Evolutionary conservation across 1,140 invertebrate species (phyloP), one percentile per base, ranked within the genome.

Genomic region (Pomacea maculata): DNA sequence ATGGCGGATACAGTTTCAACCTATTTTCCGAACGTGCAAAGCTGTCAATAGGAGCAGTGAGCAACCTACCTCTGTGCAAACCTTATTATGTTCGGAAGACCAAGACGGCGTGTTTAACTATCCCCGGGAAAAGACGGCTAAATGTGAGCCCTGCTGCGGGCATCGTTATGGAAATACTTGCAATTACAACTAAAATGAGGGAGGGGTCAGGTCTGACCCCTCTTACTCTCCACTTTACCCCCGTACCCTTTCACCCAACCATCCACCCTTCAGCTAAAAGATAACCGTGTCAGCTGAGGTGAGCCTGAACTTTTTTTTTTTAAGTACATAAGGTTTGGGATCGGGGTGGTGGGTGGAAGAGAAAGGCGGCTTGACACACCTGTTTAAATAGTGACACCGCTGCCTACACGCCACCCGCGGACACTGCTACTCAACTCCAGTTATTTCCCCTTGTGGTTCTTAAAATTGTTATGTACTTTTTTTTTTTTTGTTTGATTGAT

Each of bases 1-100:
- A 77, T 77, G 75, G 75, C 75, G 75, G 75, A 77, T 77, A 77
- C 75, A 67, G 75, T 77, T 77, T 77, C 75, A 64, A 52, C 75
- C 75, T 77, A 68, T 77, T 77, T 77, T 77, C 63, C 75, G 75
- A 77, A 77, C 75, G 75, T 68, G 64, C 64, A 77, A 77, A 77
- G 75, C 75, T 68, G 75, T 68, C 75, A 77, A 77, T 67, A 77
- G 75, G 67, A n/a, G 15, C 29, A 9, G n/a, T 34, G n/a, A 45
- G 67, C 57, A 63, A 19, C 10, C 75, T 77, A 54, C 52, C 75
- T 68, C 75, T 55, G 61, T 25, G 75, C 54, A 77, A 77, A 77
- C 75, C 63, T 77, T 77, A 67, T 77, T 77, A 77, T 67, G 75
- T 77, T 77, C n/a, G 65, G 34, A 63, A 65, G 63, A 67, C 64